Base-by-base conservation (phyloP, 2,113 vertebrate species). In the Triplophysa siluroides region DNA sequence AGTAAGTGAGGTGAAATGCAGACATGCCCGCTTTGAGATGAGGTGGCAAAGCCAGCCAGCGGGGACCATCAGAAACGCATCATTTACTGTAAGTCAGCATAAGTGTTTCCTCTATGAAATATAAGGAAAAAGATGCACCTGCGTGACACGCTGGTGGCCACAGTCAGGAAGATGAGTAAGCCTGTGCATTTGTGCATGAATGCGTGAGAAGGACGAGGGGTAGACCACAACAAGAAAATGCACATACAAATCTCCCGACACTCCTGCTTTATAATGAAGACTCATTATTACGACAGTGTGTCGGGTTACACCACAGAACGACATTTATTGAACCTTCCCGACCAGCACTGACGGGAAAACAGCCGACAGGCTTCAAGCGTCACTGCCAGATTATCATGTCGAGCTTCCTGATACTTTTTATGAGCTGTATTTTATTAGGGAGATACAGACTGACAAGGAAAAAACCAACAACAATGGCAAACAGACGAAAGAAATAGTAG, bases 281-380 rank as follows among this genome's bases (percentile, higher is more conserved):
- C 76, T 81, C 45, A 65, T 66, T 70, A 81, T 84, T 84, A 84
- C 38, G 11, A 74, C 69, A 81, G 58, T 69, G 77, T 74, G 77
- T 84, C 71, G 41, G 23, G 21, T 82, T 79, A 61, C 76, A 76
- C 47, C 79, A 81, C 70, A 75, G 12, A 43, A 52, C 47, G 69
- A 70, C 79, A 78, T 65, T 64, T 61, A 76, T 45, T 67, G 80
- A 71, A 75, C 45, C 64, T 43, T 60, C 14, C 50, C 43, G 23
- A 76, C 43, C 8, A 70, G 23, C 47, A 54, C n/a, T 79, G 77
- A 79, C 66, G 61, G 77, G 77, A 82, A 85, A 76, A 62, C 66
- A 61, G 83, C 38, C 8, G 54, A 23, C 7, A 4, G 41, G 67
- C 41, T 23, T 33, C 8, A 14, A 67, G 52, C 58, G 29, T 73